These are phyloP conservation scores for Garra rufa DNA, from an alignment of 2,113 vertebrate species.

Conservation along the genomic window DNA sequence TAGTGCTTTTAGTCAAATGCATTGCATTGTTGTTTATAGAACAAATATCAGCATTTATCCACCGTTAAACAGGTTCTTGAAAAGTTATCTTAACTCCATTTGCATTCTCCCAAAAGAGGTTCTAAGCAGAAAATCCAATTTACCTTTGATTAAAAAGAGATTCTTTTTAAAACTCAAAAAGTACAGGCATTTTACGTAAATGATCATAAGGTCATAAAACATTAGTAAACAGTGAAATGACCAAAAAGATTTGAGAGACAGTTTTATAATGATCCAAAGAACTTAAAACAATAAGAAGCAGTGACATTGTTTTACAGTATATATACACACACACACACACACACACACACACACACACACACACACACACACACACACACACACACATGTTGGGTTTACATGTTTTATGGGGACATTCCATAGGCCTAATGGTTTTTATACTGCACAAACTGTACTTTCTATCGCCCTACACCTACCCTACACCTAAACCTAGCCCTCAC, in stretches of 20 bases:
- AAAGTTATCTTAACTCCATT: not conserved
- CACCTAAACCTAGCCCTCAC: too few species aligned
- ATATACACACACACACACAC: too few species aligned
- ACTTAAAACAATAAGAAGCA: not conserved
- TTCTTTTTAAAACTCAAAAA: not conserved
- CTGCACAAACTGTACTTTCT: too few species aligned
- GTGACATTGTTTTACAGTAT: constrained; percentile 34
- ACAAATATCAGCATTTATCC: not conserved
- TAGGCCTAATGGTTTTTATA: too few species aligned
- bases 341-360: too few species aligned
- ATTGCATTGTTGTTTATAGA: not conserved
- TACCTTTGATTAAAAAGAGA: not conserved
- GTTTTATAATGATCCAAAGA: constrained; percentile 31
- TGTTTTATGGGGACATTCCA: too few species aligned
- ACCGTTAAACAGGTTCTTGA: not conserved
- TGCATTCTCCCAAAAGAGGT: too few species aligned
- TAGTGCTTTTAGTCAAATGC: not conserved
- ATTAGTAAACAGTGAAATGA: not conserved
- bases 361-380: too few species aligned
- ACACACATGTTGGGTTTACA: too few species aligned
- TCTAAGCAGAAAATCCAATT: too few species aligned
- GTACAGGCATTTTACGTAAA: not conserved
- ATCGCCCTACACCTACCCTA: too few species aligned
- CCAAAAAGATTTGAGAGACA: constrained; percentile 18
- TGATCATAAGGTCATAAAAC: not conserved